Conservation (phyloP, 2,797 vertebrate species). For the Craterocephalus amniculus region DNA sequence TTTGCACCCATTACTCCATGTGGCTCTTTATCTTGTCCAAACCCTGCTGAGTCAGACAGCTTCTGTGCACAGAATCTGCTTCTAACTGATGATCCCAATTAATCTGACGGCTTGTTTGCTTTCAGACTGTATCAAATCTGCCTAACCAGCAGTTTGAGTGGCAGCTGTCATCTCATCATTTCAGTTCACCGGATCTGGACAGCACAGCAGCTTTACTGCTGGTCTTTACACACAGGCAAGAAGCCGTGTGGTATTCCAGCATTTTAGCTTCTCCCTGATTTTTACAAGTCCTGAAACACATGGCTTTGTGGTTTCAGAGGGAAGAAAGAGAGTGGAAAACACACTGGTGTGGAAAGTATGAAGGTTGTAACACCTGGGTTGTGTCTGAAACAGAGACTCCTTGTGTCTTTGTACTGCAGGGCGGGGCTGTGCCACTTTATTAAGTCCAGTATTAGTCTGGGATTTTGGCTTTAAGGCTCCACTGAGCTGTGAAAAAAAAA, state of each 20-base stretch:
- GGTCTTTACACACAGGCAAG: constrained; percentile 47
- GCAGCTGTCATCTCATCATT: constrained; percentile 32
- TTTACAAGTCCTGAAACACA: constrained; percentile 63
- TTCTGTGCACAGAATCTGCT: constrained; percentile 9
- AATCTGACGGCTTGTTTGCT: constrained; percentile 52
- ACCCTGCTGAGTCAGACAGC: constrained; percentile 47
- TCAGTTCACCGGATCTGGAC: constrained; percentile 13
- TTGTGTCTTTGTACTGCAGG: constrained; percentile 52
- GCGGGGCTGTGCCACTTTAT: constrained; percentile 37
- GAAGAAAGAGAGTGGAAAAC: constrained; percentile 51
- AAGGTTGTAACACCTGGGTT: constrained; percentile 68
- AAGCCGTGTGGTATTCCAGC: constrained; percentile 39
- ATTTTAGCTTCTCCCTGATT: constrained; percentile 34
- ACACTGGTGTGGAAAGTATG: constrained; percentile 67
- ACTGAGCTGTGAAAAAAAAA: constrained; percentile 43
- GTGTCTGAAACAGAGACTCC: constrained; percentile 62
- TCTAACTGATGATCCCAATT: constrained; percentile 29
- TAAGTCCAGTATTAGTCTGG: constrained; percentile 43
- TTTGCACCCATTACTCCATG: not conserved
- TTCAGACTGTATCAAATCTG: constrained; percentile 12
- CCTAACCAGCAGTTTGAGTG: constrained; percentile 37
- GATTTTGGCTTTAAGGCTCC: constrained; percentile 54
- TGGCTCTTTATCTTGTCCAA: constrained; percentile 1
- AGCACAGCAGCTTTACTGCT: constrained; percentile 22
- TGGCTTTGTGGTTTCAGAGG: constrained; percentile 47